Conservation (phyloP, 1,140 invertebrate species). For the Scaptomyza montana region DNA sequence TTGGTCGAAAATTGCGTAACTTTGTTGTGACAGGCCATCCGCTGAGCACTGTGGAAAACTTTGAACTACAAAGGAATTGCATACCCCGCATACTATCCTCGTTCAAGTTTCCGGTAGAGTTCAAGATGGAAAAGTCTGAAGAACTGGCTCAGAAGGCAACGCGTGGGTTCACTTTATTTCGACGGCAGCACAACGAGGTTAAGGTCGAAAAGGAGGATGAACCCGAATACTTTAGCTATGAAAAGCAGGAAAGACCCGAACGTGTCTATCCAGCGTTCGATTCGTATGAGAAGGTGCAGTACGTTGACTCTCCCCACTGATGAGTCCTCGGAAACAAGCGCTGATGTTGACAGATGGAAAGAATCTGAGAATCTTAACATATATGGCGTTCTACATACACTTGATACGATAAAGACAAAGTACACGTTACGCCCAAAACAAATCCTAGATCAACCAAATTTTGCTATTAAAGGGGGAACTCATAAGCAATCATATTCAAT, state of each 20-base stretch:
- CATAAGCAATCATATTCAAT: background rate
- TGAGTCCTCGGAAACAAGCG: background rate
- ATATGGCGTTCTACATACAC: slow-evolving; percentile 10
- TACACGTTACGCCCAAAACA: slow-evolving; percentile 13
- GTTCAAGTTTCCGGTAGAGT: slow-evolving; percentile 69
- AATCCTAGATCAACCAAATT: slow-evolving; percentile 18
- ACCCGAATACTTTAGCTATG: slow-evolving; percentile 40
- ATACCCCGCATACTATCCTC: slow-evolving; percentile 66
- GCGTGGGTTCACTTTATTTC: background rate
- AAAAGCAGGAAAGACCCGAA: slow-evolving; percentile 61
- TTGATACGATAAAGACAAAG: slow-evolving; percentile 42
- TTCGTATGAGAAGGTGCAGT: background rate
- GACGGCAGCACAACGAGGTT: background rate
- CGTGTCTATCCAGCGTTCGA: slow-evolving; percentile 56
- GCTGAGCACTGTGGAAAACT: slow-evolving; percentile 11
- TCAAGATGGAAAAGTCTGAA: slow-evolving; percentile 26
- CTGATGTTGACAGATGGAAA: no score
- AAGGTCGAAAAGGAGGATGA: background rate
- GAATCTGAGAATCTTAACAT: slow-evolving; percentile 1
- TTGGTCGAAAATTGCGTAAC: slow-evolving; percentile 1
- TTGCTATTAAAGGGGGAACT: background rate
- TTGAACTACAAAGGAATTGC: slow-evolving; percentile 33
- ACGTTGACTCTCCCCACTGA: background rate
- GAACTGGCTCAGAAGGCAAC: slow-evolving; percentile 2
- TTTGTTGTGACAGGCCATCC: slow-evolving; percentile 19